Evolutionary conservation across 35 echinoderm and acorn worm species (phyloP), one percentile per base, ranked within the genome.

Genomic region (Strongylocentrotus purpuratus): DNA sequence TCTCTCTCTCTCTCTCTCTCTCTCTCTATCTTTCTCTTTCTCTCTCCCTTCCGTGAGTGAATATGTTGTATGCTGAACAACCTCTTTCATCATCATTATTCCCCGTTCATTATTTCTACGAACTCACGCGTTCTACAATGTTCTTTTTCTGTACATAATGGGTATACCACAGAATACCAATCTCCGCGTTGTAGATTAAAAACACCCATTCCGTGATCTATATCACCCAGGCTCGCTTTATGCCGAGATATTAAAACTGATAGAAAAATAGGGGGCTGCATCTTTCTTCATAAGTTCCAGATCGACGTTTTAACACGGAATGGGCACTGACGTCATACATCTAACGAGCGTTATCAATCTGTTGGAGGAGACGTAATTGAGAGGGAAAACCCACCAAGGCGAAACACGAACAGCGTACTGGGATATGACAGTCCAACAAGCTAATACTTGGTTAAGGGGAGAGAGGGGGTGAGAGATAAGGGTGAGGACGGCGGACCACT

Each of bases 281-380:
- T 78, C 65, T 78, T n/a, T 78, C 65, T 22, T 78, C 65, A 78
- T 78, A 78, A 78, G 65, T 78, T 78, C 65, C 65, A 78, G 65
- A 78, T n/a, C 65, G 65, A 22, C 20, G 65, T 78, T 28, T 7
- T 78, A 78, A 78, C 22, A 78, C 4, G 65, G 65, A 78, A n/a
- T 18, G 65, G 25, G 7, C 22, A 28, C 65, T 78, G 65, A 78
- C 65, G 65, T 78, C 65, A 78, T 18, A 22, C 65, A 78, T 5
- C 65, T 78, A 78, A 78, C 65, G 65, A 78, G 65, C 25, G 65
- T 28, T 78, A 78, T 78, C 65, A 78, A 78, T 78, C 65, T 78
- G 20, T 78, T 78, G 65, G 65, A 28, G 65, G 28, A 78, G 65
- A n/a, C 65, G 22, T 78, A 78, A 78, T 78, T 78, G 65, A 78